Conservation (phyloP, 2,113 vertebrate species). For the Petrocephalus zakoni region DNA sequence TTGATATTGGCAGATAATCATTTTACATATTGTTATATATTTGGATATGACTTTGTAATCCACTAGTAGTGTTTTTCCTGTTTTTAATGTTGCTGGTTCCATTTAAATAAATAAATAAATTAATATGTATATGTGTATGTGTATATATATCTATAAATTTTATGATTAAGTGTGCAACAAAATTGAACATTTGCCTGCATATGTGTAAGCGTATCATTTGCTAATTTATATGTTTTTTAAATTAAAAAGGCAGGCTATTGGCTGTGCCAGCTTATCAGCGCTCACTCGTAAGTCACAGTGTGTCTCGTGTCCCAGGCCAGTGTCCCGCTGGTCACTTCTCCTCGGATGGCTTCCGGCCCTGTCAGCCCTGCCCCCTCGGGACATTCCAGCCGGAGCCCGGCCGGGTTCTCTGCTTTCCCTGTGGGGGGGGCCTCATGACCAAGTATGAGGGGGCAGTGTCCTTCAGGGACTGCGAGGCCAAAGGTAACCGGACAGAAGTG, state of each 20-base stretch:
- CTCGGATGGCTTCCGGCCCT: conserved; percentile 81
- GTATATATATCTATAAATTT: not conserved
- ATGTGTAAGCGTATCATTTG: not conserved
- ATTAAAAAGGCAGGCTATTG: not conserved
- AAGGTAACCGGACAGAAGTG: conserved; percentile 61
- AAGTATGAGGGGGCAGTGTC: conserved; percentile 74
- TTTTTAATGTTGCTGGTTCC: not conserved
- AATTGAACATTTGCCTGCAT: not conserved
- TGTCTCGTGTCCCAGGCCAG: conserved; percentile 68
- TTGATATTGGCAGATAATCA: not conserved
- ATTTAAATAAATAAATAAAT: not conserved
- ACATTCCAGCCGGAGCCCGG: conserved; percentile 83
- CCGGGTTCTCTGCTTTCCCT: conserved; percentile 83
- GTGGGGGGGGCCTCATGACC: conserved; percentile 86
- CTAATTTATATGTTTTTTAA: not conserved
- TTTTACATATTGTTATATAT: not conserved
- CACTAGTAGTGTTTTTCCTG: not conserved
- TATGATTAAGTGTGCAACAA: not conserved
- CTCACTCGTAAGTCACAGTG: not conserved
- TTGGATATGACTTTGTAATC: not conserved
- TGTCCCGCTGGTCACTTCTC: conserved; percentile 85
- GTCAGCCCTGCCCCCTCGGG: conserved; percentile 72
- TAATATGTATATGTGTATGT: not conserved
- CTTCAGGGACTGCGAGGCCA: conserved; percentile 93
- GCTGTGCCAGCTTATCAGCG: not conserved